A percentile compares a stretch with the other conserved stretches of the same genome.
Evolutionary conservation across 1,140 invertebrate genomes (phyloP).

Genomic region (Acarapis woodi): DNA sequence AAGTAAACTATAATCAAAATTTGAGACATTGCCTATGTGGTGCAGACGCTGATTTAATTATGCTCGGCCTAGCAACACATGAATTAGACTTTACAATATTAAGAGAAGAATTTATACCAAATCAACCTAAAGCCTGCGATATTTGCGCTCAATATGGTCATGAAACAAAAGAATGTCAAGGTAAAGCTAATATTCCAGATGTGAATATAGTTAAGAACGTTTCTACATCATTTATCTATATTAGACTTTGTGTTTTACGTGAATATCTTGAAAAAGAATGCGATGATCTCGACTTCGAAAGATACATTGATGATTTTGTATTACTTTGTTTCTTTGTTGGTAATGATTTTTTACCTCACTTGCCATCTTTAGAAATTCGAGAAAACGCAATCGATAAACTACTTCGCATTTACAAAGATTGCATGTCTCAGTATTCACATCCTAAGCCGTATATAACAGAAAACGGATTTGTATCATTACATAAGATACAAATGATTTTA

Average conservation of each 20-base stretch:
- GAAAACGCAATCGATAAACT: constrained; percentile 90
- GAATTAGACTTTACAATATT: constrained; percentile 96
- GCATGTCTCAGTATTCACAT: not conserved
- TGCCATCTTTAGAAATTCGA: constrained; percentile 89
- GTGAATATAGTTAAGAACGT: constrained; percentile 13
- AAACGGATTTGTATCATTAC: constrained; percentile 68
- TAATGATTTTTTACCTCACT: constrained; percentile 94
- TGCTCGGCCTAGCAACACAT: constrained; percentile 79
- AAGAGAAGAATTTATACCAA: constrained; percentile 92
- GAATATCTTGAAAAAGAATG: constrained; percentile 56
- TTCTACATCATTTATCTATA: constrained; percentile 59
- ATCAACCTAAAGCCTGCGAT: constrained; percentile 80
- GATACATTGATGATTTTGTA: constrained; percentile 91
- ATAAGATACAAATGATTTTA: constrained; percentile 61
- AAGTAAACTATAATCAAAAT: constrained; percentile 88
- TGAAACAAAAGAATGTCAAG: constrained; percentile 80
- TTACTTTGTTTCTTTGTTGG: constrained; percentile 99
- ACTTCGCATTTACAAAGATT: constrained; percentile 70
- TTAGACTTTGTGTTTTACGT: constrained; percentile 60
- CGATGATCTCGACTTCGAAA: constrained; percentile 22
- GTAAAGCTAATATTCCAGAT: constrained; percentile 2
- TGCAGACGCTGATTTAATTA: constrained; percentile 33
- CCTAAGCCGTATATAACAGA: constrained; percentile 47
- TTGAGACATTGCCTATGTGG: constrained; percentile 91
- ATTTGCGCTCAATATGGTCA: constrained; percentile 86